Percentiles rank a stretch among this genome's conserved stretches.
Evolutionary conservation across 2,113 vertebrate genomes (phyloP).

Genomic region (Xiphorhynchus elegans): DNA sequence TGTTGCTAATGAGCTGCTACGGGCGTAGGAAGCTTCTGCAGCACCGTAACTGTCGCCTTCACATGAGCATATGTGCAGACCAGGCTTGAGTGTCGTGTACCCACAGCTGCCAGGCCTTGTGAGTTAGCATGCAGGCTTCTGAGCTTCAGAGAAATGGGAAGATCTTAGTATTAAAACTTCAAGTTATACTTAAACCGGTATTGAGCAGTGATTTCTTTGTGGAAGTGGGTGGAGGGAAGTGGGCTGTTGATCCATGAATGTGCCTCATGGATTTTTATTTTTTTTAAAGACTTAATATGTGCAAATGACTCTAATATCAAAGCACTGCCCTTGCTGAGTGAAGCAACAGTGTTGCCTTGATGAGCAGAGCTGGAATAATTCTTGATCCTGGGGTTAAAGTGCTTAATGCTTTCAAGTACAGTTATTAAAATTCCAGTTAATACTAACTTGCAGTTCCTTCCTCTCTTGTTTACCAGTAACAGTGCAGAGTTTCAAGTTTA

Average conservation of each 20-base stretch:
- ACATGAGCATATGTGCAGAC: constrained; percentile 26
- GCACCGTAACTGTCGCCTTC: constrained; percentile 31
- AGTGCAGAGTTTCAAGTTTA: background rate
- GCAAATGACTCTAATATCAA: background rate
- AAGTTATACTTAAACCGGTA: constrained; percentile 63
- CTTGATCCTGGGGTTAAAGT: background rate
- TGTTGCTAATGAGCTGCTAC: constrained; percentile 38
- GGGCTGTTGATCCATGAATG: background rate
- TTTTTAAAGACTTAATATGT: background rate
- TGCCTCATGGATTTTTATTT: too few relatives aligned
- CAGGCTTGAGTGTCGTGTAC: constrained; percentile 60
- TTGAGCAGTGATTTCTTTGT: constrained; percentile 64
- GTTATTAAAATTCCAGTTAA: background rate
- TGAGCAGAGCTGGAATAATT: background rate
- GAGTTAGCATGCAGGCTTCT: constrained; percentile 67
- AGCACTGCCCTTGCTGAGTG: background rate
- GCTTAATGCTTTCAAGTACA: background rate
- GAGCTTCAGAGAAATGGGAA: constrained; percentile 65
- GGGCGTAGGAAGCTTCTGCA: constrained; percentile 44
- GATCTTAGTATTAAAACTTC: constrained; percentile 70
- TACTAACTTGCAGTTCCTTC: background rate
- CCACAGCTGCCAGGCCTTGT: constrained; percentile 57
- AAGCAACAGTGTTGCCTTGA: background rate
- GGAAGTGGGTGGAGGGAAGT: background rate
- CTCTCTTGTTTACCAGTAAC: background rate